Base-by-base conservation (phyloP, 1,140 invertebrate species). In the Cydia amplana region DNA sequence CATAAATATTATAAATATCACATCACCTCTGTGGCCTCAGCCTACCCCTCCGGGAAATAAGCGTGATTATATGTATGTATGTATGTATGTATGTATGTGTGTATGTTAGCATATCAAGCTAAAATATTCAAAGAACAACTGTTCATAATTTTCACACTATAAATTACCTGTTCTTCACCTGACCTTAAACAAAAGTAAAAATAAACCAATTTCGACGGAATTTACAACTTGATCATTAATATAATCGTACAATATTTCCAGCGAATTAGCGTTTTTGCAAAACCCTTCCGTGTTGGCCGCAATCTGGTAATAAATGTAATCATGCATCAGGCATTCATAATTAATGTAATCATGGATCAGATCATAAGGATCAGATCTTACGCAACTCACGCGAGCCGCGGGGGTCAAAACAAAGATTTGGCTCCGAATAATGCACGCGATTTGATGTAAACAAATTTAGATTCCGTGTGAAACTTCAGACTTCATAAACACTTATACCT, bases 331-430 rank as follows among this genome's bases (percentile, higher is more conserved):
- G 3, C 28, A 28, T 28, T 28, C 28, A 28, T 55, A 55, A 55
- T 55, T 1, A 23, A 23, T 60, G 55, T 12, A 20, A 60, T 60
- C 10, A 23, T 12, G 55, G 0, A 23, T 7, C 16, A 18, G n/a
- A n/a, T 23, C 65, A 70, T 70, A 70, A 36, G n/a, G 65, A 40
- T 70, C 65, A n/a, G 49, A 18, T 32, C 4, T 70, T 70, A 18
- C 65, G 65, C 65, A 70, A 70, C 65, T n/a, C 65, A 70, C 65
- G 65, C 65, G 65, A 43, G 32, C 65, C 28, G 65, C 65, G 28
- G 65, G 65, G 28, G 28, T 64, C 28, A 32, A 32, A 65, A 60
- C 55, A 60, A 60, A 60, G 55, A 23, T 23, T 60, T 23, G 18
- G 55, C 20, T 6, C 4, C 4, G 49, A 60, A 60, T 10, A 20